A percentile compares a stretch with the other conserved stretches of the same genome.
These are phyloP conservation scores for Leptopilina drosophilae DNA, from an alignment of 2,888 invertebrate genomes.

Conservation along the genomic window DNA sequence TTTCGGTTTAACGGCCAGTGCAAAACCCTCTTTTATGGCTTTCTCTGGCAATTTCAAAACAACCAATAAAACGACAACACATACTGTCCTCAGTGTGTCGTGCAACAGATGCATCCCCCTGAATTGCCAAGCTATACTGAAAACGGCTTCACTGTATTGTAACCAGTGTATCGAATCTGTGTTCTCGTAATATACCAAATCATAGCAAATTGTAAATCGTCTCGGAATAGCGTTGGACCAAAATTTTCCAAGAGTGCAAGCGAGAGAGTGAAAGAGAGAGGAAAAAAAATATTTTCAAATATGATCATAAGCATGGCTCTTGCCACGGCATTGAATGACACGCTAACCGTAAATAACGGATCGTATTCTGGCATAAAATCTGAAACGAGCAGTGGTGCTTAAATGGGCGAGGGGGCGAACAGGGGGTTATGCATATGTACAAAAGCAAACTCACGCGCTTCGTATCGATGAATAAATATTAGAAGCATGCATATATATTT, in stretches of 20 bases:
- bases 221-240: conserved; percentile 2
- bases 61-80: conserved; percentile 59
- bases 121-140: conserved; percentile 3
- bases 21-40: conserved; percentile 57
- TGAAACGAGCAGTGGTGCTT: conserved; percentile 52
- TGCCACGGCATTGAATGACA: conserved; percentile 44
- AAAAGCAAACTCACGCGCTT: conserved; percentile 39
- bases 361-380: conserved; percentile 57
- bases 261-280: too few species aligned
- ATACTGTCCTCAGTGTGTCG: conserved; percentile 39
- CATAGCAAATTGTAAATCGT: conserved; percentile 10
- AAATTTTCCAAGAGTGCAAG: not conserved
- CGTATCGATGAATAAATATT: conserved; percentile 55
- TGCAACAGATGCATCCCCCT: conserved; percentile 52
- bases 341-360: conserved; percentile 59
- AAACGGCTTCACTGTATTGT: conserved; percentile 22
- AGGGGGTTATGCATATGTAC: conserved; percentile 40
- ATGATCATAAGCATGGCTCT: conserved; percentile 20
- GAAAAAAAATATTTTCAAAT: not conserved
- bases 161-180: not conserved
- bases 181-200: conserved; percentile 14
- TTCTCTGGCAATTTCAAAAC: conserved; percentile 62
- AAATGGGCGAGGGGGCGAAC: conserved; percentile 31
- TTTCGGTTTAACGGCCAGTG: conserved; percentile 55
- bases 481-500: conserved; percentile 57